Evolutionary conservation across 1,140 invertebrate species (phyloP).

Genomic region (Orchesella cincta): DNA sequence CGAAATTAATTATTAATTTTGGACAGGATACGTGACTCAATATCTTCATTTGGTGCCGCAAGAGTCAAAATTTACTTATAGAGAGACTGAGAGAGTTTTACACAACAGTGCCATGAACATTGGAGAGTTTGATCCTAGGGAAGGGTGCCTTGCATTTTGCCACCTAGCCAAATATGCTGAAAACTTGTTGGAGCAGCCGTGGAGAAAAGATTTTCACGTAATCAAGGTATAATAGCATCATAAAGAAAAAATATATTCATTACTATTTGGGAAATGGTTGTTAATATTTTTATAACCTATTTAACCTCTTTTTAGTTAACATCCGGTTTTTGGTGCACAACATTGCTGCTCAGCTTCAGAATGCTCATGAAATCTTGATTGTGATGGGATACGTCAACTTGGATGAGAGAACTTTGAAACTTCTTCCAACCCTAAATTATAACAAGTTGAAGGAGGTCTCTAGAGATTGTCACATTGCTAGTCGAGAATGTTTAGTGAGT

Average conservation of each 20-base stretch:
- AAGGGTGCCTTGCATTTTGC: slow-evolving; percentile 77
- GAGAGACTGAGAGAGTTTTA: slow-evolving; percentile 72
- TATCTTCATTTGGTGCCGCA: slow-evolving; percentile 76
- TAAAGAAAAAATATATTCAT: background rate
- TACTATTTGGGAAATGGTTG: background rate
- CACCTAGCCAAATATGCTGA: slow-evolving; percentile 79
- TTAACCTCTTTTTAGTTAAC: slow-evolving; percentile 67
- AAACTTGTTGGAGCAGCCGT: slow-evolving; percentile 80
- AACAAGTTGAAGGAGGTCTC: slow-evolving; percentile 76
- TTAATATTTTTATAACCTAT: too few relatives aligned
- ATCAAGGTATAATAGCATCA: slow-evolving; percentile 64
- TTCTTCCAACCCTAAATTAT: slow-evolving; percentile 71
- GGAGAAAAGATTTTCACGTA: slow-evolving; percentile 79
- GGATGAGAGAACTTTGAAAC: slow-evolving; percentile 60
- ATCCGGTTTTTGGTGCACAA: slow-evolving; percentile 84
- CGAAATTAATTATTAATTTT: too few relatives aligned
- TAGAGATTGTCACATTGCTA: slow-evolving; percentile 80
- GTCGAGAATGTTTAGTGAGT: slow-evolving; percentile 80
- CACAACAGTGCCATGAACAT: slow-evolving; percentile 69
- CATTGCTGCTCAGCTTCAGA: slow-evolving; percentile 73
- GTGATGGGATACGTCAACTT: slow-evolving; percentile 76
- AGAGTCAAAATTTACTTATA: slow-evolving; percentile 74
- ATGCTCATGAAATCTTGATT: slow-evolving; percentile 73
- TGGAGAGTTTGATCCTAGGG: slow-evolving; percentile 74
- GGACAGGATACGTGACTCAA: slow-evolving; percentile 73